A percentile compares a stretch with the other conserved stretches of the same genome.
Conservation (phyloP, 2,113 vertebrate genomes). For the Sinocyclocheilus anshuiensis region DNA sequence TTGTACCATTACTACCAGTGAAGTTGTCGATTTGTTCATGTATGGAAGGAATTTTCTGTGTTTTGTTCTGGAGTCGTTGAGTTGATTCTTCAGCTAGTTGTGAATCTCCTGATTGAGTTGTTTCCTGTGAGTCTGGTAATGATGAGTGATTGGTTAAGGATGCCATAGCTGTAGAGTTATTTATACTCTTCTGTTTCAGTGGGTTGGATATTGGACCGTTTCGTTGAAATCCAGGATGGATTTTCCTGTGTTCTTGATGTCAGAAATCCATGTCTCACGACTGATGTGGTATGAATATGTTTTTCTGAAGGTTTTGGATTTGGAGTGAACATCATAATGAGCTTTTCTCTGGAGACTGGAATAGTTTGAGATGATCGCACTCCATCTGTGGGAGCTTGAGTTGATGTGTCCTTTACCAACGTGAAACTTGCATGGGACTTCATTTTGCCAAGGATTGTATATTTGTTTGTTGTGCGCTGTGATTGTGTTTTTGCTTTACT, state of each 20-base stretch:
- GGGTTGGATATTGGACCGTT: not conserved
- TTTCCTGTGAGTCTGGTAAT: too few relatives aligned
- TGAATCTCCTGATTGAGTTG: too few relatives aligned
- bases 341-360: not conserved
- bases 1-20: not conserved
- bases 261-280: not conserved
- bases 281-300: not conserved
- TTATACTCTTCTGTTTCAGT: not conserved
- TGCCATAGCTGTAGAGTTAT: too few relatives aligned
- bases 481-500: not conserved
- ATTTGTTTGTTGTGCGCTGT: not conserved
- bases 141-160: too few relatives aligned
- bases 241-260: not conserved
- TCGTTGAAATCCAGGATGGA: constrained; percentile 1
- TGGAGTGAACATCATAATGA: not conserved
- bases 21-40: not conserved
- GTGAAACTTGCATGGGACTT: not conserved
- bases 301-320: constrained; percentile 9
- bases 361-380: not conserved
- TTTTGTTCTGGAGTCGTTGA: too few relatives aligned
- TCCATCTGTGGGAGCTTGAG: not conserved
- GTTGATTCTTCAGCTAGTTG: too few relatives aligned
- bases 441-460: not conserved
- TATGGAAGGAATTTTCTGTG: too few relatives aligned
- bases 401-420: not conserved